These are phyloP conservation scores for Amphipyra berbera DNA, from an alignment of 2,888 invertebrate genomes.

Conservation along the genomic window DNA sequence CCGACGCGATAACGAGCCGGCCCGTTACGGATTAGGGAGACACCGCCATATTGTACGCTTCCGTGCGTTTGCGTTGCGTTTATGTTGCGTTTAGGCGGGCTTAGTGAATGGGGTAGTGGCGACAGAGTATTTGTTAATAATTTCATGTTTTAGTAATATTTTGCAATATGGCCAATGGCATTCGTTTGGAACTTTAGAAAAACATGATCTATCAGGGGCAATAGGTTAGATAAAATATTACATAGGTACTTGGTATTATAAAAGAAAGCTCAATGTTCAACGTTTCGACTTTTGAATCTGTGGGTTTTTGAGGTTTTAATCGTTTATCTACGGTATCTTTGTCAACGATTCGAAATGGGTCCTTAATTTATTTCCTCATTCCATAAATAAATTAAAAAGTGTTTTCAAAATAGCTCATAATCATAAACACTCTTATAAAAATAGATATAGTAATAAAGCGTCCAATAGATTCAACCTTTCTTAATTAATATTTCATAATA, in stretches of 20 bases:
- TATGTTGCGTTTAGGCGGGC: slow-evolving; percentile 31
- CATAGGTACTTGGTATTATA: no score
- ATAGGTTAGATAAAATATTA: no score
- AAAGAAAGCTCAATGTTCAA: no score
- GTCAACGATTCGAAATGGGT: no score
- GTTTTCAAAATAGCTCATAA: not conserved
- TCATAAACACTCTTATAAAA: not conserved
- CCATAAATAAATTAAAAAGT: no score
- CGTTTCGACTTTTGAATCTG: no score
- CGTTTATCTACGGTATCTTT: no score
- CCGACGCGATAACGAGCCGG: slow-evolving; percentile 74
- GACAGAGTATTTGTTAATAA: slow-evolving; percentile 21
- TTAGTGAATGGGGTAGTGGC: slow-evolving; percentile 25
- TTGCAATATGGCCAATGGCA: not conserved
- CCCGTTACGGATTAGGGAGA: slow-evolving; percentile 68
- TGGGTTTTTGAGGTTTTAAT: no score
- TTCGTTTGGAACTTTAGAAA: not conserved
- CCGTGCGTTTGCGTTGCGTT: slow-evolving; percentile 18
- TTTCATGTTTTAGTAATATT: slow-evolving; percentile 11
- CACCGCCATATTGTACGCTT: slow-evolving; percentile 47
- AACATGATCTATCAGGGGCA: no score
- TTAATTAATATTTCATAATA: no score
- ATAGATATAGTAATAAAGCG: no score
- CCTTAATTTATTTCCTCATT: no score
- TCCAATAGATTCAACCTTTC: slow-evolving; percentile 8